A percentile compares a stretch with the other conserved stretches of the same genome.
Conservation (phyloP, 2,797 vertebrate genomes). For the Coregonus suidteri region DNA sequence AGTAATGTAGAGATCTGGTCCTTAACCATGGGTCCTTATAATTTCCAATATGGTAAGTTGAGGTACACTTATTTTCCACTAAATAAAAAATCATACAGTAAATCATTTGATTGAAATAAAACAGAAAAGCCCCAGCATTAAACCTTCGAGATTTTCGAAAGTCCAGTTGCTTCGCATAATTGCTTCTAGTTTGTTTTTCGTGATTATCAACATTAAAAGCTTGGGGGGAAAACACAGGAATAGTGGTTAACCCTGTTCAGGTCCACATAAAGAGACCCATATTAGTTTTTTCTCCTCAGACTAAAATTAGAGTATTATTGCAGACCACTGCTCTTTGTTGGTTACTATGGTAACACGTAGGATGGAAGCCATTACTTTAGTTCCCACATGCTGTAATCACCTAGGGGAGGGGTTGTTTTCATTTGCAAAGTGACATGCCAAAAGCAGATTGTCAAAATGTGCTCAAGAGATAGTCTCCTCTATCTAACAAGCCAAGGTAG, state of each 20-base stretch:
- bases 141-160: slow-evolving; percentile 19
- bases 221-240: slow-evolving; percentile 9
- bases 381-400: slow-evolving; percentile 33
- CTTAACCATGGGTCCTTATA: background rate
- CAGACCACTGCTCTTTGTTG: slow-evolving; percentile 42
- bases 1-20: slow-evolving; percentile 16
- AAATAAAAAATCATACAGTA: background rate
- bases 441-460: slow-evolving; percentile 57
- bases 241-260: slow-evolving; percentile 33
- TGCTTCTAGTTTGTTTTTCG: slow-evolving; percentile 21
- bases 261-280: slow-evolving; percentile 26
- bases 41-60: slow-evolving; percentile 22
- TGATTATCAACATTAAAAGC: slow-evolving; percentile 27
- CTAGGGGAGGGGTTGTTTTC: slow-evolving; percentile 25
- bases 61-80: slow-evolving; percentile 6
- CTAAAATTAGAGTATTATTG: slow-evolving; percentile 41
- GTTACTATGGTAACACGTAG: slow-evolving; percentile 36
- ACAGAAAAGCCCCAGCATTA: slow-evolving; percentile 16
- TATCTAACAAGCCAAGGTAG: background rate
- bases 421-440: slow-evolving; percentile 22
- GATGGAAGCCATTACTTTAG: slow-evolving; percentile 39
- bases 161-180: slow-evolving; percentile 19
- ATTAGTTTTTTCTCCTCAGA: slow-evolving; percentile 24
- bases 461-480: background rate
- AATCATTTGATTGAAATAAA: background rate